Evolutionary conservation across 1,140 invertebrate species (phyloP).

Genomic region (Ceratosolen fusciceps): DNA sequence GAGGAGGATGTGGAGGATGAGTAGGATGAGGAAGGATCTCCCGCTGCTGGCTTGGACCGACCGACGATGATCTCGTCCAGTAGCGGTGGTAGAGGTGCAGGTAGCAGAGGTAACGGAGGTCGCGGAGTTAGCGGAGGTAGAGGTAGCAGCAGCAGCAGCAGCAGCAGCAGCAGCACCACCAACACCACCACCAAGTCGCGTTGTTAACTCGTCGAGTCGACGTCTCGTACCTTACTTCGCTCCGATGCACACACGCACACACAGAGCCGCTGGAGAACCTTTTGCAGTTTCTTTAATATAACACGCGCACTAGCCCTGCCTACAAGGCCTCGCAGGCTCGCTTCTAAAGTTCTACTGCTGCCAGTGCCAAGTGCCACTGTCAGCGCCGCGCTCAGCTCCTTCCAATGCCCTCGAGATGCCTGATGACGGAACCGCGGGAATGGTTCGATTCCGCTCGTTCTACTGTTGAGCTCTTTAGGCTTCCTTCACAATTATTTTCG

Average conservation of each 20-base stretch:
- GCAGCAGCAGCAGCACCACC: too few relatives aligned
- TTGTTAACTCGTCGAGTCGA: not conserved
- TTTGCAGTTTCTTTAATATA: not conserved
- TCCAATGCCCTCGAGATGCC: constrained; percentile 22
- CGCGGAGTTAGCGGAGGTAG: too few relatives aligned
- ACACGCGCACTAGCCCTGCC: constrained; percentile 20
- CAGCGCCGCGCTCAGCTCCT: constrained; percentile 18
- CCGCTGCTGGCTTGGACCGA: too few relatives aligned
- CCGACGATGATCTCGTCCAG: too few relatives aligned
- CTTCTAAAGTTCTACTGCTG: constrained; percentile 26
- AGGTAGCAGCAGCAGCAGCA: not conserved
- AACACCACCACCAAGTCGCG: not conserved
- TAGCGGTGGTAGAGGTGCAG: too few relatives aligned
- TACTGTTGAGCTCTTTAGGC: constrained; percentile 6
- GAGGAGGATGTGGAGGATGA: too few relatives aligned
- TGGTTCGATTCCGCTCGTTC: constrained; percentile 12
- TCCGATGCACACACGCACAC: constrained; percentile 2
- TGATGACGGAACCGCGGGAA: not conserved
- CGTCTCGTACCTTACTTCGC: constrained; percentile 9
- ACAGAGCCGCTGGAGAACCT: not conserved
- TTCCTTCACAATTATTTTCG: constrained; percentile 40
- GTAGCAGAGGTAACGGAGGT: too few relatives aligned
- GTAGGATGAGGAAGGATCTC: too few relatives aligned
- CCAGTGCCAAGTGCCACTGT: constrained; percentile 47
- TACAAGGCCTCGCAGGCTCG: constrained; percentile 46